These are phyloP conservation scores for Brienomyrus brachyistius DNA, from an alignment of 2,113 vertebrate genomes.

Conservation along the genomic window DNA sequence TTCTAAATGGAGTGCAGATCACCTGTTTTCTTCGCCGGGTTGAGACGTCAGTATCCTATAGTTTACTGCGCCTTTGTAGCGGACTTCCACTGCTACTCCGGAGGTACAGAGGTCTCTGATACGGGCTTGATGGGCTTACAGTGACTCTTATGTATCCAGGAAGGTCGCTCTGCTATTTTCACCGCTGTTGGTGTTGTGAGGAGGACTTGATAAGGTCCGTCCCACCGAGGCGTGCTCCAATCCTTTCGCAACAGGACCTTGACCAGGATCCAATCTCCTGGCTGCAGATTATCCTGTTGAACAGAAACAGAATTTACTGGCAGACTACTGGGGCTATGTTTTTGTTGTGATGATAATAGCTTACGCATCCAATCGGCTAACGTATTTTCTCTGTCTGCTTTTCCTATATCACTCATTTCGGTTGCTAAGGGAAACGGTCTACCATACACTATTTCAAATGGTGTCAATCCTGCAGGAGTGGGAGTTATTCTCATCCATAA, in stretches of 20 bases:
- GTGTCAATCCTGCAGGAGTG: too few species aligned
- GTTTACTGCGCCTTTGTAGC: neutral
- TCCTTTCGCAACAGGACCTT: too few species aligned
- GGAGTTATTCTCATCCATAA: too few species aligned
- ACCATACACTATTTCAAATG: too few species aligned
- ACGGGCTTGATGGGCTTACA: neutral
- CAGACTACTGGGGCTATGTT: neutral
- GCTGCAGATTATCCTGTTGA: neutral
- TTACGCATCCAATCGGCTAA: neutral
- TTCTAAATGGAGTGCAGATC: too few species aligned
- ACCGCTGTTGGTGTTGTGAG: neutral
- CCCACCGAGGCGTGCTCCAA: too few species aligned
- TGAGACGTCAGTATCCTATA: too few species aligned
- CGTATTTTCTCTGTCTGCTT: neutral
- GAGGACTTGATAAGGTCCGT: too few species aligned
- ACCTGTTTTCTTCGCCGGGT: too few species aligned
- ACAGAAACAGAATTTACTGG: neutral
- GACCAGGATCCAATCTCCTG: too few species aligned
- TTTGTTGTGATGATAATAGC: neutral
- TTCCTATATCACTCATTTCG: neutral
- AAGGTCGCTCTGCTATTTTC: neutral
- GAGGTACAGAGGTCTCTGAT: neutral
- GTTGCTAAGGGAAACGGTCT: too few species aligned
- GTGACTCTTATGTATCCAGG: neutral
- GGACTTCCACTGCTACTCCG: constrained; percentile 8